Evolutionary conservation across 2,888 invertebrate species (phyloP), one percentile per base, ranked within the genome.

Genomic region (Dicyrtomina minuta): DNA sequence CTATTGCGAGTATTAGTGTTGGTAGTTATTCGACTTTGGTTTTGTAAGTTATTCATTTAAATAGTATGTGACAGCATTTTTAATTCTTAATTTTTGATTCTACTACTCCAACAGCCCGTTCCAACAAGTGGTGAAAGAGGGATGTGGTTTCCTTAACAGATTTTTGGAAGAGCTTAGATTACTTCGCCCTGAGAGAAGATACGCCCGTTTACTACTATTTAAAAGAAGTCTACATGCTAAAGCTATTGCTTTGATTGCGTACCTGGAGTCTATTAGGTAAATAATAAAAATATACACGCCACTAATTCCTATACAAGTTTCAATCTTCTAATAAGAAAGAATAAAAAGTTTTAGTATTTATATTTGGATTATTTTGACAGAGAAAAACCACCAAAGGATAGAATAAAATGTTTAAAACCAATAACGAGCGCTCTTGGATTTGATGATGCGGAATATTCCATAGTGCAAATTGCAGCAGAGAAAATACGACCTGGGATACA

Each of bases 381-480:
- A 22, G 67, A 72, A 27, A 73, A 74, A 51, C 55, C 73, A 5
- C 55, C 60, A 2, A 75, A 75, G 22, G 78, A 78, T 15, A 70
- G 66, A 43, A 26, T 51, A 1, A 72, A 70, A 56, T 62, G 76
- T 33, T 59, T 74, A 17, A 72, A 72, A 46, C 61, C 69, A 4
- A 61, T 76, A 24, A 72, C 75, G 15, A 69, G 74, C 53, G 73
- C 74, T 39, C 66, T 77, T 27, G 72, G 75, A 13, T 73, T 75
- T 53, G 75, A 77, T 53, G 70, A 71, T 8, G 53, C 70, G 1
- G 78, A 78, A 55, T 78, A 74, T 70, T 43, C 72, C 3, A 75
- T 77, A 24, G 70, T 78, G n/a, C 78, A 77, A 73, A 72, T 74
- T 3, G 72, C 76, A 20, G 78, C 78, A n/a, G 77, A 78, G 44